These are phyloP conservation scores for Dicyrtoma fusca DNA, from an alignment of 2,888 invertebrate species.

Conservation along the genomic window DNA sequence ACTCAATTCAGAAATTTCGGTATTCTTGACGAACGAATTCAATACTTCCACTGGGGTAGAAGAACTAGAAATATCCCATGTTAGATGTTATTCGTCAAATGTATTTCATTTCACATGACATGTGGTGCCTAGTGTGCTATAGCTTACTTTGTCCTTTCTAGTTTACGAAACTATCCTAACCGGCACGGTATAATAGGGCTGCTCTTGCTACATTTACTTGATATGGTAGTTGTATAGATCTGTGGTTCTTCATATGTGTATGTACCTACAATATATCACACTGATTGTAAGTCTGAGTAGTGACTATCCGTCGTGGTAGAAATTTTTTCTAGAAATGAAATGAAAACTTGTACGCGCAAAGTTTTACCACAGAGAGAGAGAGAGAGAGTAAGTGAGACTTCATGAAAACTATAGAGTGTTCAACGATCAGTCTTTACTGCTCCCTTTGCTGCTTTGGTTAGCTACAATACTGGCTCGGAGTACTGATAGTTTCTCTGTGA, in stretches of 20 bases:
- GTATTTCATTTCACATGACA: slow-evolving; percentile 6
- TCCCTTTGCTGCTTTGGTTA: not conserved
- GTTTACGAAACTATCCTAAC: not conserved
- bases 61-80: not conserved
- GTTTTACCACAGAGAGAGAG: no score
- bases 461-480: no score
- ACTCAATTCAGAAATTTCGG: slow-evolving; percentile 28
- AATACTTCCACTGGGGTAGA: slow-evolving; percentile 13
- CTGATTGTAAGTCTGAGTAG: not conserved
- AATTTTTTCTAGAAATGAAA: not conserved
- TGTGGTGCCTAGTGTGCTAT: not conserved
- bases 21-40: slow-evolving; percentile 16
- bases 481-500: no score
- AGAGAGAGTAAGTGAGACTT: not conserved
- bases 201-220: no score
- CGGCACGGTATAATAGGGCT: no score
- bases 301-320: no score
- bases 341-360: not conserved
- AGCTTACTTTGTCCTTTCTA: not conserved
- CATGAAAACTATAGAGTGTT: slow-evolving; percentile 15
- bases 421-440: not conserved
- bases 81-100: not conserved
- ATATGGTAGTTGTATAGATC: no score
- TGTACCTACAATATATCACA: no score
- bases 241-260: no score